Percentiles rank a stretch among this genome's conserved stretches.
phyloP scores from a whole-genome alignment of 2,888 invertebrate genomes.

The Cephus pygmeus region DNA sequence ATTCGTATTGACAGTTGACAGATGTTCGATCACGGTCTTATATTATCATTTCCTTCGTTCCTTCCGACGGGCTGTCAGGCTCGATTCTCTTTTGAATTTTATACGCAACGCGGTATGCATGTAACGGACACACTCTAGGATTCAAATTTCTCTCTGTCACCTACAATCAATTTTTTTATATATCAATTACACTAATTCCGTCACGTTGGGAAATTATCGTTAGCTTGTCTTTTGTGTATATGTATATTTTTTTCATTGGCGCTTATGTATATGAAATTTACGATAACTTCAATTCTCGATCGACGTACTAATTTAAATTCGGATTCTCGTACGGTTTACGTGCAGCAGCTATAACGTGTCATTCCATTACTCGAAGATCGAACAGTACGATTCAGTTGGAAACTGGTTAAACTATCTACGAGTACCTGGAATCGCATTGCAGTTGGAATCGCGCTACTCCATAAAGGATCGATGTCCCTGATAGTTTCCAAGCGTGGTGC shows the following conservation, averaged over 20 bases:
- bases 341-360: not conserved
- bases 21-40: not conserved
- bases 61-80: not conserved
- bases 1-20: not conserved
- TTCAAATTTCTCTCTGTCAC: slow-evolving; percentile 55
- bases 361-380: not conserved
- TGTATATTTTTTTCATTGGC: not conserved
- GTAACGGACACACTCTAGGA: slow-evolving; percentile 62
- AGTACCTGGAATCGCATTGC: not conserved
- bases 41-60: not conserved
- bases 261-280: not conserved
- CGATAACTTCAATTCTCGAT: not conserved
- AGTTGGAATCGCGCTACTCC: not conserved
- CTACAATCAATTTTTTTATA: slow-evolving; percentile 46
- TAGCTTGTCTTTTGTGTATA: not conserved
- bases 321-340: not conserved
- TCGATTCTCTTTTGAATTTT: not conserved
- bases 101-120: slow-evolving; percentile 50
- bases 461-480: not conserved
- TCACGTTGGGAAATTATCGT: not conserved
- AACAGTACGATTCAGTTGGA: not conserved
- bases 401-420: not conserved
- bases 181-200: slow-evolving; percentile 1
- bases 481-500: not conserved
- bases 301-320: not conserved